Evolutionary conservation across 2,888 invertebrate species (phyloP).

Genomic region (Polietes domitor): DNA sequence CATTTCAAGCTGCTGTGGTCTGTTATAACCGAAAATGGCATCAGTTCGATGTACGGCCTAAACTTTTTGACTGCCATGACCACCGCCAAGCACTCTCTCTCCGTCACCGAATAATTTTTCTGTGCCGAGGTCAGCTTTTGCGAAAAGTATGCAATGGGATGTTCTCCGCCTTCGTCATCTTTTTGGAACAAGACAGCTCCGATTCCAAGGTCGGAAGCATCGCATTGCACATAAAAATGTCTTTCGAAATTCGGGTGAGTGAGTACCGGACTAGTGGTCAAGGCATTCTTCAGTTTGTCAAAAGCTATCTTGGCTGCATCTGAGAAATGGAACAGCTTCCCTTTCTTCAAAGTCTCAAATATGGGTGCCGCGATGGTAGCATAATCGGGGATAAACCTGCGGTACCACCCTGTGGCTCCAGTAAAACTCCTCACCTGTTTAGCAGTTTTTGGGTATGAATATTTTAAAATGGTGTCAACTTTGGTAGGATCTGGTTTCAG

Average conservation of each 20-base stretch:
- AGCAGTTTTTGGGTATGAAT: not conserved
- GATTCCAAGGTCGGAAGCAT: too few species aligned
- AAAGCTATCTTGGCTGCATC: not conserved
- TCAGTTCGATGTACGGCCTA: slow-evolving; percentile 13
- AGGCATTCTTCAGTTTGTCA: not conserved
- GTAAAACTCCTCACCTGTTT: slow-evolving; percentile 1
- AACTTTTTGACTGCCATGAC: not conserved
- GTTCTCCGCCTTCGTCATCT: not conserved
- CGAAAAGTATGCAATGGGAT: not conserved
- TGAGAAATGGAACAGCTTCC: not conserved
- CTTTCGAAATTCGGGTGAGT: not conserved
- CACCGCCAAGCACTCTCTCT: too few species aligned
- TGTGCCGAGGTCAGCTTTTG: not conserved
- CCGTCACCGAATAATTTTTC: not conserved
- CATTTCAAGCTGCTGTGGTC: too few species aligned
- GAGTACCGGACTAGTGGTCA: not conserved
- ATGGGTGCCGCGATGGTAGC: too few species aligned
- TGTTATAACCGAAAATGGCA: too few species aligned
- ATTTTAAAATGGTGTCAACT: not conserved
- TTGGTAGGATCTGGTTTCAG: not conserved
- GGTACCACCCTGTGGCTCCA: too few species aligned
- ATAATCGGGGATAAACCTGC: too few species aligned
- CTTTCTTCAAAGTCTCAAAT: slow-evolving; percentile 33
- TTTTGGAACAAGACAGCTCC: too few species aligned
- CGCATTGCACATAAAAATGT: too few species aligned